Evolutionary conservation across 2,888 invertebrate genomes (phyloP), one percentile per base, ranked within the genome.

Genomic region (Drosophila lutescens): DNA sequence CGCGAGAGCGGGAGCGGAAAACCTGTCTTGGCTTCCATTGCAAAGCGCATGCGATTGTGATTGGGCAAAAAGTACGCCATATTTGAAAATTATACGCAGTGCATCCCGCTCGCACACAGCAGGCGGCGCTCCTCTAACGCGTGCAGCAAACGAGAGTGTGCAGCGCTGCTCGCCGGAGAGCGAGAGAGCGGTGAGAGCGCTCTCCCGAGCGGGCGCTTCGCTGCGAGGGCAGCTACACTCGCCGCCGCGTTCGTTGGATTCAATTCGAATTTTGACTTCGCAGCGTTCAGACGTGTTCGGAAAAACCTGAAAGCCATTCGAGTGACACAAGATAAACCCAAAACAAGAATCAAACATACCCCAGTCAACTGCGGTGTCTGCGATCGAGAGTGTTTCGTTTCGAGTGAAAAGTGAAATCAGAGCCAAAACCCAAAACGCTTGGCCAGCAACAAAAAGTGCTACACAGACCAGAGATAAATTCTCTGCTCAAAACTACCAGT

Each of bases 11-110:
- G 1, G 55, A 43, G 65, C 49, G 76, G 32, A 57, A 70, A 79
- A 77, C 82, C 85, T 79, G 86, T 74, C 62, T 20, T 53, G 86
- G 72, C 87, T 77, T 74, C 82, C 79, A 85, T 88, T 77, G 82
- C 83, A 89, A 77, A 78, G 91, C 92, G 92, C 92, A 92, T 92
- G 92, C 88, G 88, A 90, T 90, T 72, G 69, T 90, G 91, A 92
- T 92, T 92, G 92, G 92, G 70, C 80, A 80, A 83, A 87, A 89
- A 88, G 80, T 90, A 89, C 92, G 92, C 92, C 92, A 92, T 92
- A 90, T 92, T 91, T 92, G 89, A 91, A 91, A 89, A 90, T 90
- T 83, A 76, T 75, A 73, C 84, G 61, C 79, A 84, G 67, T 74
- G 77, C 78, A 65, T 61, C 75, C 80, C 80, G 80, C 80, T 88